Conservation (phyloP, 2,888 invertebrate species). For the Ectemnius lituratus region DNA sequence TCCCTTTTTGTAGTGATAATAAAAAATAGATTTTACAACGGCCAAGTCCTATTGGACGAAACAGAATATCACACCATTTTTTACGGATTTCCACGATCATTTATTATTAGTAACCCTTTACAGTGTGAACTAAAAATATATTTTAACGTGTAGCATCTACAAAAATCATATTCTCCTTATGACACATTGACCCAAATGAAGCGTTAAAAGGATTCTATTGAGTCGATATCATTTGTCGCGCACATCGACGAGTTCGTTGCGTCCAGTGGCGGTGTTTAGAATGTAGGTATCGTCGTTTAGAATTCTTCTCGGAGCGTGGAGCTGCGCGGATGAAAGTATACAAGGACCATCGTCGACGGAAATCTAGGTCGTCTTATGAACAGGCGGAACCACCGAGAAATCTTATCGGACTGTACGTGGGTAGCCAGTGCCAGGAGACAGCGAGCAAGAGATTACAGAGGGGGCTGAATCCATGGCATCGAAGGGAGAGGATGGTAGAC, state of each 20-base stretch:
- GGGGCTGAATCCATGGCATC: background rate
- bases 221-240: background rate
- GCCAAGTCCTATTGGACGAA: no score
- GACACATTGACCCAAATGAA: background rate
- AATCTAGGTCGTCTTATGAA: conserved; percentile 58
- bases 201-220: background rate
- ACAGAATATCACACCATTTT: no score
- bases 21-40: conserved; percentile 45
- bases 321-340: conserved; percentile 43
- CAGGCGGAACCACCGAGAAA: conserved; percentile 38
- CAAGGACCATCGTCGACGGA: conserved; percentile 34
- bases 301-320: conserved; percentile 44
- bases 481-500: background rate
- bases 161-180: no score
- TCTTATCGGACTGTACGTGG: conserved; percentile 53
- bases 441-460: conserved; percentile 3
- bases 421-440: conserved; percentile 36
- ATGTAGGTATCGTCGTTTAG: conserved; percentile 38
- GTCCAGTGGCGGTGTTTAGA: background rate
- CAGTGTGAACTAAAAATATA: no score
- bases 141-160: no score
- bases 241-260: background rate
- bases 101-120: no score
- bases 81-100: no score
- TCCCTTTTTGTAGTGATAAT: conserved; percentile 66